Evolutionary conservation across 2,113 vertebrate genomes (phyloP).

Genomic region (Leucosticte australis): DNA sequence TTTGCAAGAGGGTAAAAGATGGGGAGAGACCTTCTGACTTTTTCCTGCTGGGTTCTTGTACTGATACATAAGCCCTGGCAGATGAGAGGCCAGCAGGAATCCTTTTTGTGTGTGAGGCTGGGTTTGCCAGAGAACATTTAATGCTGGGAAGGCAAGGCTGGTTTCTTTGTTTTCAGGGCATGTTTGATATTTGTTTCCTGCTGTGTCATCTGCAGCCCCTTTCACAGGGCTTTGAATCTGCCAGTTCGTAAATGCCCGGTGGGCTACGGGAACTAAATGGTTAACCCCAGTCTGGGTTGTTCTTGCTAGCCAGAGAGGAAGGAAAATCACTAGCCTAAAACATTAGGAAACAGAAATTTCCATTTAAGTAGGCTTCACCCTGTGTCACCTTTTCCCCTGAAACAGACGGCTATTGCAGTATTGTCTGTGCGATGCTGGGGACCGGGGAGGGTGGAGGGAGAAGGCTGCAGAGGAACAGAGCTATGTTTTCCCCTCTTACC

Average conservation of each 20-base stretch:
- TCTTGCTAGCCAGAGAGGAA: background rate
- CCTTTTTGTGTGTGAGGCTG: background rate
- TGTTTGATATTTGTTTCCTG: slow-evolving; percentile 43
- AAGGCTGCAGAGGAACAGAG: background rate
- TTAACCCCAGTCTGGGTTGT: background rate
- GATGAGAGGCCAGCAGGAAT: slow-evolving; percentile 67
- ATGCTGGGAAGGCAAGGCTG: background rate
- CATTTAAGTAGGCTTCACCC: background rate
- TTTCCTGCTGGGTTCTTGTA: slow-evolving; percentile 32
- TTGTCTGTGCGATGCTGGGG: background rate
- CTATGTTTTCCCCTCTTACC: background rate
- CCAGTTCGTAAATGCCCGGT: background rate
- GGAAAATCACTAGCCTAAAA: background rate
- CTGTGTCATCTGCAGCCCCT: background rate
- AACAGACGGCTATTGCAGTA: background rate
- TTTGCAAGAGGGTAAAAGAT: background rate
- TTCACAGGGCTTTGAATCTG: background rate
- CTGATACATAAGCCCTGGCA: slow-evolving; percentile 32
- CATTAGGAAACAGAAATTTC: background rate
- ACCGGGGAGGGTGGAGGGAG: background rate
- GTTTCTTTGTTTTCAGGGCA: background rate
- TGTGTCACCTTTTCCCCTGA: background rate
- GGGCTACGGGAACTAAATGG: background rate
- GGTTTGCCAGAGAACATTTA: slow-evolving; percentile 28
- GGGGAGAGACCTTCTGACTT: slow-evolving; percentile 1